Evolutionary conservation across 2,113 vertebrate genomes (phyloP), one percentile per base, ranked within the genome.

Genomic region (Zosterops pallidus): DNA sequence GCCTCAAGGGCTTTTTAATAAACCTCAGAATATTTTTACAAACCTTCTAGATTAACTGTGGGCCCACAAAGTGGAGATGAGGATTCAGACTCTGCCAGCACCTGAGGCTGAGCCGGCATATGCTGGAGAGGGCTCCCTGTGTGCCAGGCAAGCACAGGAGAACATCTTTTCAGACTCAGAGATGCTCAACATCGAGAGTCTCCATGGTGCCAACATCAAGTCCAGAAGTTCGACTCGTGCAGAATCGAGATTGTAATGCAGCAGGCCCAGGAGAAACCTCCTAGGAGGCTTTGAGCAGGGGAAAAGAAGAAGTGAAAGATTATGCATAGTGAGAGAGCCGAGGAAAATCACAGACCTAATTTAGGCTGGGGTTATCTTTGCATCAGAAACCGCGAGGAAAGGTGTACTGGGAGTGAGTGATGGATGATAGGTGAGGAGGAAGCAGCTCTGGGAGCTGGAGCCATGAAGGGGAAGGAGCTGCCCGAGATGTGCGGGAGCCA

Each of bases 261-360:
- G 39, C 16, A 52, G 39, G 55, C 67, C 22, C 64, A 44, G n/a
- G 63, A 95, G 76, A 92, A 92, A 72, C 31, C 35, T 92, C 91
- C 19, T 17, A 62, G 25, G n/a, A 69, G 63, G 76, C 31, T 70
- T 78, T 3, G 13, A 41, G 41, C 6, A 3, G 46, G 39, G 18
- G 6, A 24, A 56, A 70, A 82, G 29, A 65, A 35, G 24, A 42
- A 39, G 28, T 26, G 31, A 23, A 83, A 83, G 12, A 65, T 62
- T 55, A 89, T 63, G 52, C 76, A 57, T 28, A 60, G n/a, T 37
- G 60, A 72, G 46, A 47, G 60, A 91, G 42, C n/a, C 46, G 55
- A 86, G 78, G 77, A 89, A 95, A 94, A 86, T 74, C 81, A 75
- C 31, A 75, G 39, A 69, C 28, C 56, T 67, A 26, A 64, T 86